Base-by-base conservation (phyloP, 2,888 invertebrate species). In the Epinotia ramella region DNA sequence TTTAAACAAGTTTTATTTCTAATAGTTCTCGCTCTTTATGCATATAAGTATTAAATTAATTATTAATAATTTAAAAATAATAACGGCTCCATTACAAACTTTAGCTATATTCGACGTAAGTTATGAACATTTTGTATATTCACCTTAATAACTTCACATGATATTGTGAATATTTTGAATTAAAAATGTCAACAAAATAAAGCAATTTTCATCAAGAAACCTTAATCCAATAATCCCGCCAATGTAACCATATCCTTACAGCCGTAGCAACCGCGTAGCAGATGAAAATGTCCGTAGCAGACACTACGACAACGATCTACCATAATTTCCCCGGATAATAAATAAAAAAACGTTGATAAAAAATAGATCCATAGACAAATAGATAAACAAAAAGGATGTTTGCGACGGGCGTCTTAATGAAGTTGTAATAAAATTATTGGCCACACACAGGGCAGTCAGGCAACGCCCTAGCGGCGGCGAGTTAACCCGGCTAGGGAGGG, bases 361-460 rank as follows among this genome's bases (percentile, higher is more conserved):
- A 56, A 64, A 33, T 56, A 46, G 53, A 68, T 65, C 20, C n/a
- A 72, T 73, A 63, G 56, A 73, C 53, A 68, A 63, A 53, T 63
- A 57, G 57, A 72, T 76, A 73, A 73, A 76, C 73, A 76, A 72
- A 73, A 63, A 73, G 62, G 56, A 71, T 71, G 75, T 66, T 71
- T 76, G 76, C 76, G 71, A 72, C 71, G 62, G 57, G 80, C 77
- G 73, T 79, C 91, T 89, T 93, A 93, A 94, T 94, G 92, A 94
- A 94, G 90, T 91, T 90, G 92, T 94, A 94, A 94, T 94, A 92
- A 93, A 94, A 93, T 94, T 93, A 94, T 94, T 94, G 93, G 92
- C 92, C 91, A 91, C 93, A 93, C 90, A 93, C 90, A 89, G 93
- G 87, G 92, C 88, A 88, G 88, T 86, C 87, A 89, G 90, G 89